These are phyloP conservation scores for Mormyrus lacerda DNA, from an alignment of 2,113 vertebrate genomes.

Conservation along the genomic window DNA sequence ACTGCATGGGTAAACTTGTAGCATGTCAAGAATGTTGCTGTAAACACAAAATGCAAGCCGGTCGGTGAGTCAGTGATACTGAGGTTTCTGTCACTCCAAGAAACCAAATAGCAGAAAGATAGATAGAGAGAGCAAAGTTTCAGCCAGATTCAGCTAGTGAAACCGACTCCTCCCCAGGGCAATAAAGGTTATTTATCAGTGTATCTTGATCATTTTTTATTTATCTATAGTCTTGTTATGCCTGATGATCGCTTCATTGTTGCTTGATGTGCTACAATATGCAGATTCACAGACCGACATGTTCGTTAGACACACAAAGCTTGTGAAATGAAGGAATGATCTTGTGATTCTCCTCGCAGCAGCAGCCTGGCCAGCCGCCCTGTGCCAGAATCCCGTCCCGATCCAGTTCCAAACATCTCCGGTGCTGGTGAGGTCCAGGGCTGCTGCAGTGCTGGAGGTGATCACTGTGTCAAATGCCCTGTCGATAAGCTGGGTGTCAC, in stretches of 20 bases:
- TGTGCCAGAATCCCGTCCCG: slow-evolving; percentile 43
- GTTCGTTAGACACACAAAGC: background rate
- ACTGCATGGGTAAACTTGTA: background rate
- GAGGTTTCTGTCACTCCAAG: background rate
- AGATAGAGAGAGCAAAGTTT: background rate
- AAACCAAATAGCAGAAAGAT: background rate
- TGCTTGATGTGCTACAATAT: background rate
- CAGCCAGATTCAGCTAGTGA: background rate
- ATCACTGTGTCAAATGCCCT: slow-evolving; percentile 35
- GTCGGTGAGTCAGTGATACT: background rate
- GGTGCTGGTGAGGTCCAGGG: slow-evolving; percentile 37
- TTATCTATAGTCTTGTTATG: background rate
- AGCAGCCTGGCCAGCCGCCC: slow-evolving; percentile 33
- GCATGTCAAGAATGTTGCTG: background rate
- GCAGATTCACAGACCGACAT: background rate
- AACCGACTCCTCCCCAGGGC: background rate
- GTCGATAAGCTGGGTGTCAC: slow-evolving; percentile 45
- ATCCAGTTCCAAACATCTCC: slow-evolving; percentile 51
- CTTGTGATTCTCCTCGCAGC: background rate
- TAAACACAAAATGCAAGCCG: background rate
- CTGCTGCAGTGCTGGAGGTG: slow-evolving; percentile 42
- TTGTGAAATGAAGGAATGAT: background rate
- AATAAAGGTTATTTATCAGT: background rate
- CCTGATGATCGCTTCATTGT: background rate
- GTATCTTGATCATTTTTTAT: background rate